Evolutionary conservation across 2,888 invertebrate species (phyloP).

Genomic region (Philopedon plagiatum): DNA sequence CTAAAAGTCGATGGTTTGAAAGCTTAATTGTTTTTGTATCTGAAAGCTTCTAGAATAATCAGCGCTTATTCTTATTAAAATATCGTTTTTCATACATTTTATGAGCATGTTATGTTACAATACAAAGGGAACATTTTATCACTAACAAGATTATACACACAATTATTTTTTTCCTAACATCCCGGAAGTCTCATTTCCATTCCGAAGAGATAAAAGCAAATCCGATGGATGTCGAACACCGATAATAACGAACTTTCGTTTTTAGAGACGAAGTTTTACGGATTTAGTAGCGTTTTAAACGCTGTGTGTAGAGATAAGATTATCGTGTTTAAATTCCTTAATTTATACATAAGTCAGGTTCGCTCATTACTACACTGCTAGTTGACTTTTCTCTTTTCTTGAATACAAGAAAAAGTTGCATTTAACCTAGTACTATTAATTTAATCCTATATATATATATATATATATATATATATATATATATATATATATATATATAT

Average conservation of each 20-base stretch:
- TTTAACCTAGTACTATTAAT: not conserved
- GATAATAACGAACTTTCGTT: conserved; percentile 23
- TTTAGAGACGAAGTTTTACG: conserved; percentile 14
- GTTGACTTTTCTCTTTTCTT: too few relatives aligned
- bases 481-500: conserved; percentile 1
- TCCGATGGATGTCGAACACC: conserved; percentile 40
- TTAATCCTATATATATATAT: not conserved
- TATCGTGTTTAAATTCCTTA: conserved; percentile 6
- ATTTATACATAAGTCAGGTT: too few relatives aligned
- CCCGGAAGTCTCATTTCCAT: conserved; percentile 47
- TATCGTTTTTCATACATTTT: too few relatives aligned
- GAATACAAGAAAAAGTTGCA: too few relatives aligned
- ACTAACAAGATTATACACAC: conserved; percentile 37
- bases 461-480: conserved; percentile 1
- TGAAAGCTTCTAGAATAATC: too few relatives aligned
- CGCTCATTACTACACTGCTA: too few relatives aligned
- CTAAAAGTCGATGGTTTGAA: too few relatives aligned
- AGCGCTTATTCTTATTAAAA: too few relatives aligned
- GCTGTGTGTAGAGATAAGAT: conserved; percentile 5
- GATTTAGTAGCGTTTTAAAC: conserved; percentile 8
- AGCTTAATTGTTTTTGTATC: too few relatives aligned
- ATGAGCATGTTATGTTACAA: too few relatives aligned
- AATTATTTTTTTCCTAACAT: conserved; percentile 41
- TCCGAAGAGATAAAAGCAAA: conserved; percentile 42
- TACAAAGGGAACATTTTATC: conserved; percentile 36